A percentile compares a stretch with the other conserved stretches of the same genome.
These are phyloP conservation scores for Megalonaias nervosa DNA, from an alignment of 1,140 invertebrate species.

Conservation along the genomic window DNA sequence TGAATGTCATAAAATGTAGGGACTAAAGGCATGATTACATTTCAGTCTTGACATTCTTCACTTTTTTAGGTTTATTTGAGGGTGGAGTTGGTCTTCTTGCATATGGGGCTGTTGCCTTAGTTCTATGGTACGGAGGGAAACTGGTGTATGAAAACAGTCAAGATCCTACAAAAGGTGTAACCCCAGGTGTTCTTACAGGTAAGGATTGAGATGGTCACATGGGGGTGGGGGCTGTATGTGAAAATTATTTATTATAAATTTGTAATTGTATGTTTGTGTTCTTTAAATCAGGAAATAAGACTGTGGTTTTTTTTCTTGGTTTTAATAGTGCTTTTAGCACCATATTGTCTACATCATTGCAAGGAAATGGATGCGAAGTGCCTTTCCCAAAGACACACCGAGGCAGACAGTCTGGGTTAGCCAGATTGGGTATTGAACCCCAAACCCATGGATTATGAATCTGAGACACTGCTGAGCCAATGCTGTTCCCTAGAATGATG, in stretches of 20 bases:
- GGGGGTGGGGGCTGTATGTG: not conserved
- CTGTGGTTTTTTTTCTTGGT: no score
- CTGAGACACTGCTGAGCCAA: no score
- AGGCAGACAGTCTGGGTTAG: no score
- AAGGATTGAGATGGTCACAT: conserved; percentile 30
- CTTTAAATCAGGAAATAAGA: not conserved
- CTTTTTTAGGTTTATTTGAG: conserved; percentile 60
- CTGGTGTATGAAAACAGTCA: conserved; percentile 62
- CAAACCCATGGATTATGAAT: no score
- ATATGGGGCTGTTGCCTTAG: conserved; percentile 60
- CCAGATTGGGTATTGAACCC: no score
- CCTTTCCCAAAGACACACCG: no score
- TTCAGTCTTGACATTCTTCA: not conserved
- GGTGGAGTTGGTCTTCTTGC: conserved; percentile 60
- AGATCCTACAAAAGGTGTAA: conserved; percentile 47
- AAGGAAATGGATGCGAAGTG: no score
- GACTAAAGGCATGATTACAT: no score
- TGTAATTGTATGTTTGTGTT: not conserved
- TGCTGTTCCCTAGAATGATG: no score
- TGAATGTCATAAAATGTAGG: no score
- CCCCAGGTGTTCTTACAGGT: conserved; percentile 66
- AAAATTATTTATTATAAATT: not conserved
- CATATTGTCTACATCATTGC: no score
- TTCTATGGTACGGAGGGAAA: conserved; percentile 71
- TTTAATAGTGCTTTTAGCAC: no score